A percentile compares a stretch with the other conserved stretches of the same genome.
phyloP scores from a whole-genome alignment of 2,113 vertebrate species.

The Pachycephala philippinensis region DNA sequence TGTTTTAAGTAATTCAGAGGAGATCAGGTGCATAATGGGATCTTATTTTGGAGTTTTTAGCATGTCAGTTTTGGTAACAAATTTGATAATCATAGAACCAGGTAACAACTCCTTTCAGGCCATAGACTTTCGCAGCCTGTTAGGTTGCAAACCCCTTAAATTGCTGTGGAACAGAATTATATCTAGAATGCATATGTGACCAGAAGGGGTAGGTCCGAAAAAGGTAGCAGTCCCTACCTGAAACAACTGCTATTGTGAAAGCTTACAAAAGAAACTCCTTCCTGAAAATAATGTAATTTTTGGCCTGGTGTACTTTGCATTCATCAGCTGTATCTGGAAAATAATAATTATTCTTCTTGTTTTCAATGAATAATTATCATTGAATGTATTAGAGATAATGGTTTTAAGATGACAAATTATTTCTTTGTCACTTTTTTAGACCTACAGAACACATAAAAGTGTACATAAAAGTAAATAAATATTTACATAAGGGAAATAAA shows the following conservation, averaged over 20 bases:
- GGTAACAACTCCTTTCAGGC: background rate
- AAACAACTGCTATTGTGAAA: background rate
- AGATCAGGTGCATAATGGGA: background rate
- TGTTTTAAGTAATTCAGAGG: background rate
- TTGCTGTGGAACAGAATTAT: background rate
- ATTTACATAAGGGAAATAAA: background rate
- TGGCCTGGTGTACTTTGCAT: accelerated
- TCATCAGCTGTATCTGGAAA: background rate
- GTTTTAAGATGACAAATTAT: background rate
- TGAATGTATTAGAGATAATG: background rate
- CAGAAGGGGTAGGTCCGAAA: background rate
- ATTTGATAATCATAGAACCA: background rate
- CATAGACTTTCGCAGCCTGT: background rate
- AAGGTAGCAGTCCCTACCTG: background rate
- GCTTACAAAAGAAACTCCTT: background rate
- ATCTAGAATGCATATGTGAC: background rate
- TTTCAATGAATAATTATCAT: background rate
- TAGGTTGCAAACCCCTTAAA: background rate
- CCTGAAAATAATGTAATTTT: background rate
- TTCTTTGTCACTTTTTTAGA: background rate
- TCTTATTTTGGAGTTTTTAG: background rate
- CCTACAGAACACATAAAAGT: background rate
- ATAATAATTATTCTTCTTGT: background rate
- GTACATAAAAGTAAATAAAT: background rate
- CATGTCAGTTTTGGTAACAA: background rate